Evolutionary conservation across 2,888 invertebrate genomes (phyloP), one percentile per base, ranked within the genome.

Genomic region (Thelaira solivaga): DNA sequence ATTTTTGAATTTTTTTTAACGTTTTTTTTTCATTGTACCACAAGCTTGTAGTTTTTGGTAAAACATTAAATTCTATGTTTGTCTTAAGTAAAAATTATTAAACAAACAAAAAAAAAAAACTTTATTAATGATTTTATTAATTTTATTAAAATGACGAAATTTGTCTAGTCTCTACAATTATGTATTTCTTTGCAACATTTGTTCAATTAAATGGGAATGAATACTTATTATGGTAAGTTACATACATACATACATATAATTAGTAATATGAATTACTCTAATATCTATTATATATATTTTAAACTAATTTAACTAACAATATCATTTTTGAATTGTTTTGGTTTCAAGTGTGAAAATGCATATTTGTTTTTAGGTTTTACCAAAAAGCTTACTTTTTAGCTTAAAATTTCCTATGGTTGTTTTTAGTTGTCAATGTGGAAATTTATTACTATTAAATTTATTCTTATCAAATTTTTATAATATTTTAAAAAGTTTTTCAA

Each of bases 341-440:
- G 49, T 59, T 71, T 59, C 43, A 20, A 41, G 36, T 22, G 20
- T 62, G 61, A 67, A 73, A 68, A 68, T 62, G 47, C 47, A 57
- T 62, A 53, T 55, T 36, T 61, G 39, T 41, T 29, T 47, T 47
- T 49, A 57, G 43, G 55, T 62, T 72, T 64, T 57, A 68, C 67
- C 53, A 62, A 55, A 45, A 62, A 45, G n/a, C 71, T 76, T 71
- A 71, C n/a, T 22, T 67, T 51, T 65, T n/a, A 67, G 29, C 45
- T 77, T 76, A 59, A 24, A 36, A n/a, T n/a, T 34, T 43, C 29
- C 24, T 76, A 53, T 74, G 34, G 34, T 41, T 13, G 53, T 43
- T 16, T 10, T 16, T 68, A 24, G 4, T n/a, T n/a, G n/a, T n/a
- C n/a, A n/a, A n/a, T n/a, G n/a, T n/a, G n/a, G n/a, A n/a, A n/a